Evolutionary conservation across 1,140 invertebrate genomes (phyloP).

Genomic region (Aphis craccivora): DNA sequence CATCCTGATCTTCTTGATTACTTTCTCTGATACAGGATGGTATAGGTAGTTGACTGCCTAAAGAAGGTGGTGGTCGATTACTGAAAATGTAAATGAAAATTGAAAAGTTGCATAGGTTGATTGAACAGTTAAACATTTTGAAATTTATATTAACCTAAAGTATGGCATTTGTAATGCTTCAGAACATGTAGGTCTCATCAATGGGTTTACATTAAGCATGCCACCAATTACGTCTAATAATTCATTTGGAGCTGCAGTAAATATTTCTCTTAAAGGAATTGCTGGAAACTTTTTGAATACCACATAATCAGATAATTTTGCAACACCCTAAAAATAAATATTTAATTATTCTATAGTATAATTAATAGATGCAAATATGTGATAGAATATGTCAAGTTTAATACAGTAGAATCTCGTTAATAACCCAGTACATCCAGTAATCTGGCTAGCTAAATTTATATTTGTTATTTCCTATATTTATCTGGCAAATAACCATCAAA

Average conservation of each 20-base stretch:
- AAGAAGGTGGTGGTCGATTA: slow-evolving; percentile 88
- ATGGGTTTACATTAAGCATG: slow-evolving; percentile 85
- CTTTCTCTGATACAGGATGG: slow-evolving; percentile 70
- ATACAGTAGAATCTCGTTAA: background rate
- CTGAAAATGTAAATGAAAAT: slow-evolving; percentile 65
- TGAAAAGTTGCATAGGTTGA: background rate
- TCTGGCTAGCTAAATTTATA: no score
- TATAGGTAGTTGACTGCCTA: slow-evolving; percentile 80
- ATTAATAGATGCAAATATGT: background rate
- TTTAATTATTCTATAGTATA: background rate
- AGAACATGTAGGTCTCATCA: slow-evolving; percentile 81
- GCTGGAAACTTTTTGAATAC: slow-evolving; percentile 87
- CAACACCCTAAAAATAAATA: slow-evolving; percentile 73
- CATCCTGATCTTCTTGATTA: slow-evolving; percentile 69
- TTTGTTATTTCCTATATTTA: no score
- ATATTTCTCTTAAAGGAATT: slow-evolving; percentile 88
- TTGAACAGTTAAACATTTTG: background rate
- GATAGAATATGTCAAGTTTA: background rate
- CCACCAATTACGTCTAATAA: slow-evolving; percentile 83
- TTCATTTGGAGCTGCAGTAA: slow-evolving; percentile 94
- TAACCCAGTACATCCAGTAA: no score
- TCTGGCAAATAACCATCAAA: no score
- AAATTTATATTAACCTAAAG: slow-evolving; percentile 69
- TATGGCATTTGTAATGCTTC: slow-evolving; percentile 83
- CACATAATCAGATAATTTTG: slow-evolving; percentile 88